Conservation (phyloP, 2,888 invertebrate genomes). For the Cheilosia vernalis region DNA sequence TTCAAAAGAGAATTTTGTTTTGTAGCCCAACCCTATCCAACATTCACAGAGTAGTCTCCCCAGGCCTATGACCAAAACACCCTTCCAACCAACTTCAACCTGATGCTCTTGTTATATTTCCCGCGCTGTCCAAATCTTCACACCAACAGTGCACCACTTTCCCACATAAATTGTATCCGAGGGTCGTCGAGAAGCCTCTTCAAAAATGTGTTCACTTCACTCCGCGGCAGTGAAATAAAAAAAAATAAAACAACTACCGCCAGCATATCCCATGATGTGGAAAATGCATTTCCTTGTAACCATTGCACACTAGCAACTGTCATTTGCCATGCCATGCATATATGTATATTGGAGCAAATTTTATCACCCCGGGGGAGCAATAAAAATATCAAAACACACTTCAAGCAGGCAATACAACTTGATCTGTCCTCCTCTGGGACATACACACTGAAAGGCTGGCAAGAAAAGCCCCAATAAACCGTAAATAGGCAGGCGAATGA, state of each 20-base stretch:
- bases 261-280: neutral
- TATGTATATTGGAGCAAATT: slow-evolving; percentile 38
- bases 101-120: no score
- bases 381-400: slow-evolving; percentile 61
- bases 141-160: neutral
- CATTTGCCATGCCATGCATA: neutral
- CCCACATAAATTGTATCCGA: neutral
- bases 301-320: slow-evolving; percentile 1
- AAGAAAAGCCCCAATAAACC: slow-evolving; percentile 23
- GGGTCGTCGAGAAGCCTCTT: neutral
- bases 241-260: neutral
- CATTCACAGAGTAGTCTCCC: no score
- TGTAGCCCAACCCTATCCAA: no score
- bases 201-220: neutral
- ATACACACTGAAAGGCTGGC: slow-evolving; percentile 12
- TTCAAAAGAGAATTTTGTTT: no score
- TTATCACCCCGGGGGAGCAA: slow-evolving; percentile 62
- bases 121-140: no score
- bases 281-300: slow-evolving; percentile 19
- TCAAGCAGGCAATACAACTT: slow-evolving; percentile 29
- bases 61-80: no score
- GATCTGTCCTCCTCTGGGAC: slow-evolving; percentile 18
- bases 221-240: neutral
- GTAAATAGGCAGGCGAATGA: slow-evolving; percentile 47
- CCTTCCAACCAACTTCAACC: no score